Conservation (phyloP, 2,113 vertebrate species). For the Eublepharis macularius region DNA sequence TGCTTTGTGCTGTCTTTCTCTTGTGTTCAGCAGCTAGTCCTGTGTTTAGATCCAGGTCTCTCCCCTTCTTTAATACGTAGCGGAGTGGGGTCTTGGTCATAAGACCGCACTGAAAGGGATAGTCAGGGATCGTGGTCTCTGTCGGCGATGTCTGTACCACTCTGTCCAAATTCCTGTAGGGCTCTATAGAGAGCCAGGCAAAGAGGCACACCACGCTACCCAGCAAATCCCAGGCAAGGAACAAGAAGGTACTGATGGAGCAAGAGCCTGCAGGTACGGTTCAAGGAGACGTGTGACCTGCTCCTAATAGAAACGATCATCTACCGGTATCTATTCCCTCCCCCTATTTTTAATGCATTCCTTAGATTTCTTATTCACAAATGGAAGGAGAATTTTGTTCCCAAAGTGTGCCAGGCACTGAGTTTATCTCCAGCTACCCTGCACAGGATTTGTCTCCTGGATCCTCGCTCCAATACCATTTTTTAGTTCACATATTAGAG, state of each 20-base stretch:
- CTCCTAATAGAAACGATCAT: conserved; percentile 68
- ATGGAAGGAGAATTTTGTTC: conserved; percentile 56
- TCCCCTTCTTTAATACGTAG: conserved; percentile 71
- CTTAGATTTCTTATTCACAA: conserved; percentile 69
- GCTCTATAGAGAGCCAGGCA: conserved; percentile 84
- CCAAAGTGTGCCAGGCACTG: conserved; percentile 74
- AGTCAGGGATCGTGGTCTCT: conserved; percentile 81
- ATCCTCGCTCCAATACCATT: neutral
- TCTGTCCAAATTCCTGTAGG: conserved; percentile 84
- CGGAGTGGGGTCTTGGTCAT: conserved; percentile 82
- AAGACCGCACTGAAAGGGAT: conserved; percentile 84
- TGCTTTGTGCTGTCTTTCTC: conserved; percentile 47
- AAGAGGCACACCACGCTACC: conserved; percentile 77
- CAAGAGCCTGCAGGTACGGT: conserved; percentile 64
- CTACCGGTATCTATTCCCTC: conserved; percentile 64
- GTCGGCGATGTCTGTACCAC: conserved; percentile 94
- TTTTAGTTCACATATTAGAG: neutral
- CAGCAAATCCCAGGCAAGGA: conserved; percentile 83
- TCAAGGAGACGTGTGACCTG: conserved; percentile 72
- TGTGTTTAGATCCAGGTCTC: conserved; percentile 42
- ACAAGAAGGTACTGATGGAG: conserved; percentile 68
- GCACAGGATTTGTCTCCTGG: neutral
- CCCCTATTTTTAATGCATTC: conserved; percentile 69
- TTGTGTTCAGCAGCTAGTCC: conserved; percentile 42
- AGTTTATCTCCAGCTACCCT: neutral